phyloP scores from a whole-genome alignment of 2,797 vertebrate species.

The Mastacembelus armatus region DNA sequence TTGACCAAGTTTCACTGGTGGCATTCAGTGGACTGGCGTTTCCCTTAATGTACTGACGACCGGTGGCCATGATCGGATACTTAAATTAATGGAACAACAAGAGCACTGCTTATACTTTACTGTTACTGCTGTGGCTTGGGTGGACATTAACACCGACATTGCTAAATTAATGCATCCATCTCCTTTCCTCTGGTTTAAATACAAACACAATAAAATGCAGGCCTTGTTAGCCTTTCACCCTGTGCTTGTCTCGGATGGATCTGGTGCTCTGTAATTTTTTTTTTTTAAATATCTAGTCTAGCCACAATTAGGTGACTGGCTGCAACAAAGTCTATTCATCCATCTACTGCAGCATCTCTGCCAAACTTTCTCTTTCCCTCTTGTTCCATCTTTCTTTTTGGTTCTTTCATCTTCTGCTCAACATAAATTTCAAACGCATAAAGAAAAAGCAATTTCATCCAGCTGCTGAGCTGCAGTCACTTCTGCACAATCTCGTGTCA shows the following conservation, averaged over 20 bases:
- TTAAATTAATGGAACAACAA: slow-evolving; percentile 11
- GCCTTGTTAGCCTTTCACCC: not conserved
- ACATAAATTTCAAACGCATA: not conserved
- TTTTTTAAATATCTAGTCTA: not conserved
- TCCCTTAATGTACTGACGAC: not conserved
- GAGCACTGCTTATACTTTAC: slow-evolving; percentile 14
- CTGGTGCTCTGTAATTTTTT: not conserved
- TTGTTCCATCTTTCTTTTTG: not conserved
- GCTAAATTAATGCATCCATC: slow-evolving; percentile 10
- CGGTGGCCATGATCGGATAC: not conserved
- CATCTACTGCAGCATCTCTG: not conserved
- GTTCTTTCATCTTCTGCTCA: slow-evolving; percentile 8
- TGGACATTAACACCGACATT: slow-evolving; percentile 34
- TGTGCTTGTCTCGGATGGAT: not conserved
- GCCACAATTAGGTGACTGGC: slow-evolving; percentile 9
- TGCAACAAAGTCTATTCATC: not conserved
- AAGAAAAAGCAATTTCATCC: slow-evolving; percentile 13
- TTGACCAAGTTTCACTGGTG: no score
- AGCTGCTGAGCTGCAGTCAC: slow-evolving; percentile 3
- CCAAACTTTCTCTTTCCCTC: not conserved
- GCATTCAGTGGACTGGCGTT: not conserved
- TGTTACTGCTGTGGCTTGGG: slow-evolving; percentile 40
- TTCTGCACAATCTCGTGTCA: not conserved
- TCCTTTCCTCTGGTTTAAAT: slow-evolving; percentile 18
- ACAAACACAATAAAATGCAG: slow-evolving; percentile 15